Base-by-base conservation (phyloP, 2,888 invertebrate species). In the Hypena proboscidalis region DNA sequence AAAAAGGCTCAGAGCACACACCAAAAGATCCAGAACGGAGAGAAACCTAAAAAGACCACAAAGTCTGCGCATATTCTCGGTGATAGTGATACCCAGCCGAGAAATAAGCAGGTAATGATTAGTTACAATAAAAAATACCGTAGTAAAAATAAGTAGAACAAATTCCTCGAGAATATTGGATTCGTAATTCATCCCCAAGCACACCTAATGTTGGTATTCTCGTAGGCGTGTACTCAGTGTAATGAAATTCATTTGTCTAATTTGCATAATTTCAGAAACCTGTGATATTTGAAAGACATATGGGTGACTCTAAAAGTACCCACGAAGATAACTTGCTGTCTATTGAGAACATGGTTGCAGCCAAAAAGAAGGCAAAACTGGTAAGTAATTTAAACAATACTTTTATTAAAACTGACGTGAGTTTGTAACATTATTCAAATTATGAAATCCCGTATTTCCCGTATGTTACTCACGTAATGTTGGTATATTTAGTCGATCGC, bases 1-100 rank as follows among this genome's bases (percentile, higher is more conserved):
- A 90, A 88, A 74, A 83, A 78, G 44, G 84, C 87, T 3, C 84
- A 83, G 45, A 90, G 90, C 64, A 62, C 87, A 2, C 88, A 88
- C 58, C 41, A 40, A 4, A 39, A 39, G 46, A 35, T 84, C 8
- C 26, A 41, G 0, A 77, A 81, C 1, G 71, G 58, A 33, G 58
- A 59, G 15, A 79, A 74, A 32, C 62, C 69, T 40, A 83, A 81
- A 36, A 89, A 90, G 67, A 77, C 52, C 3, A 90, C 90, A 0
- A 83, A 87, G 46, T 90, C 89, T 0, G 89, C 89, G 3, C 90
- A 90, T 54, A 41, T 88, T 53, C 62, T 89, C 7, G 80, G 86
- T 5, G 75, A 81, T 25, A 51, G 86, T 5, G 75, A 81, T 25
- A 51, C 51, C 11, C 77, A 74, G 50, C 56, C 68, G 19, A 51